These are phyloP conservation scores for Ceratothoa steindachneri DNA, from an alignment of 2,888 invertebrate species.

Conservation along the genomic window DNA sequence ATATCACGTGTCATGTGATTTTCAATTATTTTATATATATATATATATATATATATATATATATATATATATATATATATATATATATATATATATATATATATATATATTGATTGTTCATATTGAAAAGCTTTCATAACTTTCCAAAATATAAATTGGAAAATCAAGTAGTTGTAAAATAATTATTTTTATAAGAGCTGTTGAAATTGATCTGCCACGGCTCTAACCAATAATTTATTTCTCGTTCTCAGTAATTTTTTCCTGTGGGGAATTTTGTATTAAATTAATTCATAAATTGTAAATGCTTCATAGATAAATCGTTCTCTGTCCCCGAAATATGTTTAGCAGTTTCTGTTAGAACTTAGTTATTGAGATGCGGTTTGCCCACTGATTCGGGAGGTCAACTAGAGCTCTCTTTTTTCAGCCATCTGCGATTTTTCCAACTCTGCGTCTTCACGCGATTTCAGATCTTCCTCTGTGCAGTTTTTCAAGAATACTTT, in stretches of 20 bases:
- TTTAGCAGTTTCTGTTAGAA: too few species aligned
- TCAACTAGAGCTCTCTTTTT: too few species aligned
- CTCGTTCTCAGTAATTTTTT: background rate
- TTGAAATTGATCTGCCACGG: background rate
- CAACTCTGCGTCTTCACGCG: too few species aligned
- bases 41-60: background rate
- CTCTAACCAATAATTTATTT: background rate
- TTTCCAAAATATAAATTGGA: background rate
- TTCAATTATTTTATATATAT: background rate
- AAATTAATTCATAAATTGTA: background rate
- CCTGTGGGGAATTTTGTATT: background rate
- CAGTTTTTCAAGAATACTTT: too few species aligned
- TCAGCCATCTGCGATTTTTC: too few species aligned
- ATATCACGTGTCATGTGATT: too few species aligned
- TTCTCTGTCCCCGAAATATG: too few species aligned
- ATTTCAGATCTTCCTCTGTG: too few species aligned
- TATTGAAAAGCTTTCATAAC: background rate
- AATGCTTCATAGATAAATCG: too few species aligned
- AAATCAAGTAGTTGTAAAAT: too few species aligned
- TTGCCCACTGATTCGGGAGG: too few species aligned
- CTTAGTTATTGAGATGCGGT: too few species aligned
- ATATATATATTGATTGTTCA: background rate
- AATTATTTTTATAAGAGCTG: background rate
- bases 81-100: background rate
- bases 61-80: background rate